Evolutionary conservation across 2,888 invertebrate species (phyloP), one percentile per base, ranked within the genome.

Genomic region (Sisyra nigra): DNA sequence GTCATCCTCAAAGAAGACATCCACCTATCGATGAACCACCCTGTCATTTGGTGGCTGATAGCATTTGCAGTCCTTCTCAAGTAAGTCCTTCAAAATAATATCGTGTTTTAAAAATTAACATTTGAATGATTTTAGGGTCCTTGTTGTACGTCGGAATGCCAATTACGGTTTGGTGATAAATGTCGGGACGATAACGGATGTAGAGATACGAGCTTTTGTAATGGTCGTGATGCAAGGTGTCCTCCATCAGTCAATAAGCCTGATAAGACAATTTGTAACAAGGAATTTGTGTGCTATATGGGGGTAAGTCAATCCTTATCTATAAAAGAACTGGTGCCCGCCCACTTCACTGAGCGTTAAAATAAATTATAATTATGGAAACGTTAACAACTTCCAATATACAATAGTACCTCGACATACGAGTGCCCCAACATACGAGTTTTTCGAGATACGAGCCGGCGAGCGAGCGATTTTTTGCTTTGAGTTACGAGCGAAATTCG

Each of bases 271-370:
- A 82, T 92, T 47, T 98, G 97, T 64, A 94, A 96, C 61, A 86
- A 92, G 59, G 91, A 92, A 60, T 92, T 96, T 55, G 93, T 97
- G 45, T 97, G 97, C 62, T 91, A 86, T 57, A 87, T 88, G 82
- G 96, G 96, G 60, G 88, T 89, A 62, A 73, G 81, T n/a, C n/a
- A n/a, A 71, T 29, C 37, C 9, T 9, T 17, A 37, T n/a, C 31
- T 9, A 30, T 9, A 30, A n/a, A n/a, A n/a, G n/a, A n/a, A n/a
- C n/a, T n/a, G n/a, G n/a, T n/a, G n/a, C n/a, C n/a, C n/a, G n/a
- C n/a, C n/a, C n/a, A n/a, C n/a, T n/a, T n/a, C n/a, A n/a, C n/a
- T n/a, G n/a, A n/a, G n/a, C n/a, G n/a, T n/a, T n/a, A n/a, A n/a
- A n/a, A n/a, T n/a, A n/a, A n/a, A n/a, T n/a, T n/a, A n/a, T n/a